These are phyloP conservation scores for Typhlichthys subterraneus DNA, from an alignment of 2,797 vertebrate species.

Conservation along the genomic window DNA sequence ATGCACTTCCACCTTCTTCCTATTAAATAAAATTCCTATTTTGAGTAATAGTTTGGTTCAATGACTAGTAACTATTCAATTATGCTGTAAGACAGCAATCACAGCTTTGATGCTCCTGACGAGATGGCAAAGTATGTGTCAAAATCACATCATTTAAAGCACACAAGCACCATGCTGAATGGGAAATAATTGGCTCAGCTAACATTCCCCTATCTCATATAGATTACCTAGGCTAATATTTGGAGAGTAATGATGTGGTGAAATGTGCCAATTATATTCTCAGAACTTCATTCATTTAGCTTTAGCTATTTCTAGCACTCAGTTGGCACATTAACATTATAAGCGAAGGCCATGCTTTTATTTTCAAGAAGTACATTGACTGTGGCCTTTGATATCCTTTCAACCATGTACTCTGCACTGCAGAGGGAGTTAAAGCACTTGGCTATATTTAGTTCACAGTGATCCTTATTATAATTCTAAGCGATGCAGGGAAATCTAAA, in stretches of 20 bases:
- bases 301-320: slow-evolving; percentile 46
- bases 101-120: slow-evolving; percentile 35
- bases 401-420: slow-evolving; percentile 37
- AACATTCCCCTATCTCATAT: slow-evolving; percentile 55
- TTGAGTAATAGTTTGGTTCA: slow-evolving; percentile 45
- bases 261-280: slow-evolving; percentile 57
- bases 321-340: slow-evolving; percentile 52
- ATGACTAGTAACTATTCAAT: slow-evolving; percentile 37
- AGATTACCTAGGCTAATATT: slow-evolving; percentile 64
- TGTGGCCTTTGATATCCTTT: slow-evolving; percentile 59
- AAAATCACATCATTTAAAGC: slow-evolving; percentile 54
- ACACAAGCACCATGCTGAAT: slow-evolving; percentile 49
- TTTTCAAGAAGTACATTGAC: slow-evolving; percentile 59
- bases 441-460: slow-evolving; percentile 77
- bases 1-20: slow-evolving; percentile 4
- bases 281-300: slow-evolving; percentile 40
- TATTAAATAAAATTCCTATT: slow-evolving; percentile 10
- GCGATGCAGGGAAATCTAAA: slow-evolving; percentile 27
- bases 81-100: slow-evolving; percentile 47
- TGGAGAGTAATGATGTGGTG: slow-evolving; percentile 56
- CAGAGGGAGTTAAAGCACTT: slow-evolving; percentile 72
- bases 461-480: slow-evolving; percentile 78
- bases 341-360: slow-evolving; percentile 51
- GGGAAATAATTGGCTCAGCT: slow-evolving; percentile 55
- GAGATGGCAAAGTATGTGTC: slow-evolving; percentile 44